Conservation (phyloP, 2,797 vertebrate genomes). For the Agapornis canus region DNA sequence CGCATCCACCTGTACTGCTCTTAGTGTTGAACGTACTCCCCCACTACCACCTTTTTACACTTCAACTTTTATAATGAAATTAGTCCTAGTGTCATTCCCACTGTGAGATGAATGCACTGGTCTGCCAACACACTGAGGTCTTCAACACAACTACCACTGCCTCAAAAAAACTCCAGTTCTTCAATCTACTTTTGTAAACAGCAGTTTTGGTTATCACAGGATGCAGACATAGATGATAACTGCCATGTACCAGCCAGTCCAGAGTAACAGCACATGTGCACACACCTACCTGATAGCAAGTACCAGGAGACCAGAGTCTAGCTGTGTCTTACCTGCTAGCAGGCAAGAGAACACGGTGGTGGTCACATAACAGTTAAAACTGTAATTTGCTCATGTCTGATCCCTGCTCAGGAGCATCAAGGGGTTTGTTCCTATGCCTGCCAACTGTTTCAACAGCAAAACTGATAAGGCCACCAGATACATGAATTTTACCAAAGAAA, state of each 20-base stretch:
- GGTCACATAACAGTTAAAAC: not conserved
- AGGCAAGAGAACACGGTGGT: not conserved
- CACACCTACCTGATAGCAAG: not conserved
- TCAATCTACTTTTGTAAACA: not conserved
- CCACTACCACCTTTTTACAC: not conserved
- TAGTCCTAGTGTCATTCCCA: not conserved
- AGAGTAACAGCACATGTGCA: not conserved
- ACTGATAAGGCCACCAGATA: not conserved
- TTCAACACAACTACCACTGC: not conserved
- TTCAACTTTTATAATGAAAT: not conserved
- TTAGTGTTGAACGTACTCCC: not conserved
- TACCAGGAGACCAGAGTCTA: not conserved
- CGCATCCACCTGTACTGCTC: not conserved
- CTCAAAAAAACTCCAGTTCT: fast-evolving
- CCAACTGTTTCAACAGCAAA: not conserved
- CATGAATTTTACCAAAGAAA: not conserved
- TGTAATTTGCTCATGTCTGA: not conserved
- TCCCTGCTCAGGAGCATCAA: not conserved
- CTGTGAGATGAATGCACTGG: not conserved
- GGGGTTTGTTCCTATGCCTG: not conserved
- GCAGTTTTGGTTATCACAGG: not conserved
- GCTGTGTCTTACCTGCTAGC: not conserved
- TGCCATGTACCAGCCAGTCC: not conserved
- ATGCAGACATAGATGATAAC: not conserved
- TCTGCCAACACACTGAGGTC: not conserved